Evolutionary conservation across 2,888 invertebrate genomes (phyloP), one percentile per base, ranked within the genome.

Genomic region (Cabera pusaria): DNA sequence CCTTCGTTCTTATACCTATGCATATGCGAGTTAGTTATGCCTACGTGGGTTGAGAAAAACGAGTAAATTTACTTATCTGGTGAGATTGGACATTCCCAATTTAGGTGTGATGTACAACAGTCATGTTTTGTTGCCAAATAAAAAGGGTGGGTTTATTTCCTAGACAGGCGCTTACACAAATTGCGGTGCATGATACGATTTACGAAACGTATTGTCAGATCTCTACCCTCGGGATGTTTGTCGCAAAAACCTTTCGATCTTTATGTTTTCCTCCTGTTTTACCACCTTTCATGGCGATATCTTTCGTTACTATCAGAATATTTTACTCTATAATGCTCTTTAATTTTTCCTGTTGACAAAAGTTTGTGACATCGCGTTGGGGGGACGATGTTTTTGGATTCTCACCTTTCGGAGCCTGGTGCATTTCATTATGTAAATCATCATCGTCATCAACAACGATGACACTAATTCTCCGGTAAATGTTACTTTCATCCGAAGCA

Each of bases 1-100:
- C 28, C 49, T 24, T 29, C 23, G 11, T 12, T n/a, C n/a, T n/a
- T n/a, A n/a, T n/a, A 34, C 12, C 8, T 9, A 44, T 26, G 42
- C 46, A 46, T 45, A 45, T 41, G 44, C 37, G 44, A 48, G 52
- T 49, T 47, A 44, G 49, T 46, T 40, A 33, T 41, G 21, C 18
- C 34, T 25, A 44, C 45, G 67, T 68, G 57, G 67, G 64, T 39
- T 34, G 35, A 44, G 32, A 49, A 49, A 52, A 55, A 49, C 44
- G 40, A 49, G 50, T 45, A 58, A 59, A 61, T 57, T 46, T 44
- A 50, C 49, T 55, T 49, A 56, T 35, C 42, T 43, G 46, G 39
- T 28, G 20, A 38, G 49, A 58, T 55, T 54, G 49, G 52, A 44
- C 41, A 45, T 49, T 41, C 26, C 49, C 49, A 52, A 56, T 56